phyloP scores from a whole-genome alignment of 2,113 vertebrate species.

The Bos taurus region DNA sequence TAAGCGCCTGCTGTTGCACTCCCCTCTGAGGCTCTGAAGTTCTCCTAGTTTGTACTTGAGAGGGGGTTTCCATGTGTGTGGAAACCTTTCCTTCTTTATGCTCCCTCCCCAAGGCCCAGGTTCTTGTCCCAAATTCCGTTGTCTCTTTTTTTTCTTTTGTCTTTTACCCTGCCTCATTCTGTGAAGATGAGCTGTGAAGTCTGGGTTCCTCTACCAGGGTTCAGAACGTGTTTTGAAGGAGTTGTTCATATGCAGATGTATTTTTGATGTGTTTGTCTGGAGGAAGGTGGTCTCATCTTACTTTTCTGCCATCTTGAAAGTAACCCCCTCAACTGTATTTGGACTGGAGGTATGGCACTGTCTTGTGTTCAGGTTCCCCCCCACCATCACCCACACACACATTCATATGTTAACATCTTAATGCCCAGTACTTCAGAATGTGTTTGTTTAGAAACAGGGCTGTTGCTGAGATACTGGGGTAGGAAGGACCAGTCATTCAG shows the following conservation, averaged over 20 bases:
- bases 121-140: neutral
- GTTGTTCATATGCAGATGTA: neutral
- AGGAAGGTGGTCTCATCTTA: neutral
- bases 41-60: neutral
- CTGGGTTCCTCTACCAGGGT: neutral
- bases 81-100: neutral
- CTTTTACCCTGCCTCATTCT: neutral
- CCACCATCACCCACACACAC: rapidly evolving
- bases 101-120: neutral
- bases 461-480: neutral
- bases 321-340: neutral
- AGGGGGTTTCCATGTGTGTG: neutral
- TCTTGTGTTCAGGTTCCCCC: neutral
- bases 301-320: neutral
- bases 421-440: neutral
- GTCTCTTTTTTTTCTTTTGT: neutral
- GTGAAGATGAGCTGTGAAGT: neutral
- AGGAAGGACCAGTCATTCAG: neutral
- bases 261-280: neutral
- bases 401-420: neutral
- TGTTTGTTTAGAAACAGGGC: neutral
- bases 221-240: neutral
- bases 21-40: neutral
- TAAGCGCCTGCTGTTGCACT: neutral
- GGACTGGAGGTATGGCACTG: neutral